Conservation (phyloP, 2,888 invertebrate genomes). For the Pammene fasciana region DNA sequence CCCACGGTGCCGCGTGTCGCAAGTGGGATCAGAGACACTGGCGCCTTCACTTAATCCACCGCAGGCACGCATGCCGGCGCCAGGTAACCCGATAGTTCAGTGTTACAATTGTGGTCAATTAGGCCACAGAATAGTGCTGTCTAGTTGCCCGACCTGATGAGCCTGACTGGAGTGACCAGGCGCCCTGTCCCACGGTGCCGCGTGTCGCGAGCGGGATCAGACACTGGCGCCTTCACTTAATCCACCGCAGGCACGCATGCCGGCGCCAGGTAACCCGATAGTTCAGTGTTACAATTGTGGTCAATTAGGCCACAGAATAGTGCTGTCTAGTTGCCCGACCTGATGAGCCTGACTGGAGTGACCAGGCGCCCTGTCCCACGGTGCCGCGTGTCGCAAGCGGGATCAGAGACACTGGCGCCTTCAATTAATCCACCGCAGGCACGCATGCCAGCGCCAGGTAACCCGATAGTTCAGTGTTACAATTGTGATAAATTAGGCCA, state of each 20-base stretch:
- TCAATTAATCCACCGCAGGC: slow-evolving; percentile 74
- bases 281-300: no score
- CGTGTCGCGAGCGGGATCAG: slow-evolving; percentile 82
- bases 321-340: no score
- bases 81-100: slow-evolving; percentile 8
- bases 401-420: slow-evolving; percentile 83
- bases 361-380: slow-evolving; percentile 83
- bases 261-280: slow-evolving; percentile 45
- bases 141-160: slow-evolving; percentile 57
- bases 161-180: slow-evolving; percentile 81
- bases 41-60: slow-evolving; percentile 76
- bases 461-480: no score
- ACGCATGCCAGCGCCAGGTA: slow-evolving; percentile 45
- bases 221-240: slow-evolving; percentile 82
- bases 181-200: slow-evolving; percentile 85
- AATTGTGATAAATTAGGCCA: no score
- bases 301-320: no score
- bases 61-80: slow-evolving; percentile 50
- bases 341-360: slow-evolving; percentile 83
- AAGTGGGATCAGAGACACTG: slow-evolving; percentile 84
- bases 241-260: slow-evolving; percentile 59
- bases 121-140: not conserved
- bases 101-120: no score
- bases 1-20: slow-evolving; percentile 76
- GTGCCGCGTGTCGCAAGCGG: slow-evolving; percentile 81